Evolutionary conservation across 2,113 vertebrate genomes (phyloP), one percentile per base, ranked within the genome.

Genomic region (Campylomormyrus tamandua): DNA sequence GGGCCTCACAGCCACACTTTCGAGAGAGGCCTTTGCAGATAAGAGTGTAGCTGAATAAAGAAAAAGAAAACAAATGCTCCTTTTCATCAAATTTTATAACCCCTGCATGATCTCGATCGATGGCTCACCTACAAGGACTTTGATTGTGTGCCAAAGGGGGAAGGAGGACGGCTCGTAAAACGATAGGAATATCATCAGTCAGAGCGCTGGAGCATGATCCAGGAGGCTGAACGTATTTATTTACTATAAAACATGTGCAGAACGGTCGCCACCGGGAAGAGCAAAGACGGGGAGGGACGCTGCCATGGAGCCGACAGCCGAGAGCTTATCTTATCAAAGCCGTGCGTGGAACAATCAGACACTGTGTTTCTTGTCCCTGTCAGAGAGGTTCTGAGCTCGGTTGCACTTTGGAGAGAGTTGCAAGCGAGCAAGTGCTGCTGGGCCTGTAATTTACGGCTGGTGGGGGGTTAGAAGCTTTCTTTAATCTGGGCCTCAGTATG

Each of bases 51-150:
- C 89, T 9, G 89, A 27, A 84, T 89, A 52, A 83, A 89, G 74
- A 42, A 89, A 42, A 42, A 58, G 24, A 56, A 89, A 89, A 56
- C 49, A 49, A 49, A 83, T 52, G 74, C 77, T 84, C 80, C 27
- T 58, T 85, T 85, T 89, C 83, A 49, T 84, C 83, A 58, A 46
- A 52, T 85, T 85, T 85, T 89, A 89, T 58, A 89, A 89, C 52
- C 89, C 53, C 52, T 87, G 85, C 49, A 53, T 53, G 85, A 87
- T 87, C 85, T 52, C 85, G 27, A 87, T 87, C 85, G 85, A 87
- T 87, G 85, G 31, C 50, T 85, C 80, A 58, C 80, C 50, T 56
- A 89, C 80, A 58, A 52, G 39, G 80, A 56, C 89, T 89, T 62
- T 89, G 89, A 84, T 84, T 45, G 50, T 6, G 39, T 58, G 74